These are phyloP conservation scores for Rhinoderma darwinii DNA, from an alignment of 2,113 vertebrate genomes.

Conservation along the genomic window DNA sequence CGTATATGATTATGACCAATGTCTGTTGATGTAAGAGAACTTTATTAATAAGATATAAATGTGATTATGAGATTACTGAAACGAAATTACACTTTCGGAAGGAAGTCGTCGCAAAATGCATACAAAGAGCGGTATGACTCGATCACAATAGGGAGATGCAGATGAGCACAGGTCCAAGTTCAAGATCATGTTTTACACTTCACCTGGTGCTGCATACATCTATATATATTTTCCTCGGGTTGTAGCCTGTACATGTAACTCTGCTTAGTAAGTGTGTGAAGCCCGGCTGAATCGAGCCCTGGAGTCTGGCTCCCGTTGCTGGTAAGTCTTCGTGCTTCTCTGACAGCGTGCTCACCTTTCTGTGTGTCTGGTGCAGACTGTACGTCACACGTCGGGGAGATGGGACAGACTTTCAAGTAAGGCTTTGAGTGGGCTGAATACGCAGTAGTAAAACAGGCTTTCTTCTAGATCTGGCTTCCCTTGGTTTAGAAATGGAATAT, in stretches of 20 bases:
- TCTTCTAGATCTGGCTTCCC: constrained; percentile 42
- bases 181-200: not conserved
- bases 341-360: constrained; percentile 56
- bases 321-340: constrained; percentile 28
- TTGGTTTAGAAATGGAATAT: constrained; percentile 22
- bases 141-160: not conserved
- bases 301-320: constrained; percentile 13
- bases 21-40: not conserved
- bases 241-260: not conserved
- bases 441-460: constrained; percentile 28
- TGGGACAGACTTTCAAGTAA: constrained; percentile 47
- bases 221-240: not conserved
- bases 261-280: constrained; percentile 35
- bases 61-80: not conserved
- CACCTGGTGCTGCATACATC: not conserved
- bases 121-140: not conserved
- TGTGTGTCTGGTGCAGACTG: constrained; percentile 53
- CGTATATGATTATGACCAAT: not conserved
- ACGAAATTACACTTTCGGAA: not conserved
- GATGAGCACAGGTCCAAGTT: not conserved
- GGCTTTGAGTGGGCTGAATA: constrained; percentile 34
- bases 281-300: not conserved
- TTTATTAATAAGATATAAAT: not conserved
- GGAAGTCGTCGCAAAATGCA: not conserved
- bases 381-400: constrained; percentile 44